A percentile compares a stretch with the other conserved stretches of the same genome.
Conservation (phyloP, 1,140 invertebrate species). For the Camponotus floridanus region DNA sequence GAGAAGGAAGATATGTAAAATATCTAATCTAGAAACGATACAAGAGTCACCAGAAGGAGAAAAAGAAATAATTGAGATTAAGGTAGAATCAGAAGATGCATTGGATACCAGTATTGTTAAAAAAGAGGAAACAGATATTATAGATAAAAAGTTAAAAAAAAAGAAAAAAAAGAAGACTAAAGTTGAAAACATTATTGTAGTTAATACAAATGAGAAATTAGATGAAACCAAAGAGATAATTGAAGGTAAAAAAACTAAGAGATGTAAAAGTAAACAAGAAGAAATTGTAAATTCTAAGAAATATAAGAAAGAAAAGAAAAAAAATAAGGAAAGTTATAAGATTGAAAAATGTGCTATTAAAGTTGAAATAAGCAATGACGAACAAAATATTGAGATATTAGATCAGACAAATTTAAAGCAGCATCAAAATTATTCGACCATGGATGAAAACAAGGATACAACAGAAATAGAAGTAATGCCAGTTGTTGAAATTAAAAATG, state of each 20-base stretch:
- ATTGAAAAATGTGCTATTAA: neutral
- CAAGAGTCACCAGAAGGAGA: conserved; percentile 78
- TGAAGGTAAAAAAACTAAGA: conserved; percentile 14
- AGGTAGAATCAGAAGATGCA: conserved; percentile 30
- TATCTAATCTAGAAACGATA: conserved; percentile 79
- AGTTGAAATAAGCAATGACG: conserved; percentile 9
- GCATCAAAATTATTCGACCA: conserved; percentile 13
- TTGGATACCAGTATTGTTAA: neutral
- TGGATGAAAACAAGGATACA: conserved; percentile 12
- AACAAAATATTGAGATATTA: conserved; percentile 15
- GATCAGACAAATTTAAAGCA: conserved; percentile 13
- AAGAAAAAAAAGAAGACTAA: conserved; percentile 63
- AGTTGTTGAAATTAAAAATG: neutral
- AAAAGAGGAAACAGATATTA: conserved; percentile 12
- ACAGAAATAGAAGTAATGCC: conserved; percentile 5
- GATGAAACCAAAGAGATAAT: neutral
- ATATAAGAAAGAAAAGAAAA: conserved; percentile 67
- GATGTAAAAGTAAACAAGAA: neutral
- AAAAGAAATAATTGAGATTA: conserved; percentile 41
- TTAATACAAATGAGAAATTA: neutral
- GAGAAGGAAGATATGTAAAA: conserved; percentile 68
- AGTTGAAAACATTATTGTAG: conserved; percentile 2
- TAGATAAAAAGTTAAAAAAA: conserved; percentile 53
- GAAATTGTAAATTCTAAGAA: neutral
- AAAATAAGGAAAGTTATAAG: conserved; percentile 51